Conservation (phyloP, 92 coral and sea anemone genomes). For the Epizoanthus stellaris region DNA sequence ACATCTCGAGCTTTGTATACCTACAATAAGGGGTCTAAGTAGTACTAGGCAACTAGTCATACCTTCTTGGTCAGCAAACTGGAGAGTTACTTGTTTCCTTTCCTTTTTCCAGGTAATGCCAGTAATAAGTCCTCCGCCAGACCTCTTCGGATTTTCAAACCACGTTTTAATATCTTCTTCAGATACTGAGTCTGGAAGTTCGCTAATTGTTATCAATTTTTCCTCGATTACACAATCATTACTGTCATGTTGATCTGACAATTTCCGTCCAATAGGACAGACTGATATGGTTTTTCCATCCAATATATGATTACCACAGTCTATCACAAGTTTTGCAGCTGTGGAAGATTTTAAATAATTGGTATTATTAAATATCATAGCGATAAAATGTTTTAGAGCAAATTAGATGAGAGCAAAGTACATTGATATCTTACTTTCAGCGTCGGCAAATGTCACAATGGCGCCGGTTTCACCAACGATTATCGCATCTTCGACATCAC, state of each 20-base stretch:
- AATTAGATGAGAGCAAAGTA: too few species aligned
- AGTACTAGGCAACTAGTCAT: not conserved
- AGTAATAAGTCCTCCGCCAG: not conserved
- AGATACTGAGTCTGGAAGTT: not conserved
- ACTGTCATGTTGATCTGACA: not conserved
- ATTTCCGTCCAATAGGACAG: not conserved
- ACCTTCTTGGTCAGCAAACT: not conserved
- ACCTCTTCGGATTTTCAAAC: not conserved
- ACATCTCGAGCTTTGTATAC: too few species aligned
- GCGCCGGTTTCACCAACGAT: slow-evolving; percentile 49
- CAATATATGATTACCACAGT: slow-evolving; percentile 3
- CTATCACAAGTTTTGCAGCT: slow-evolving; percentile 16
- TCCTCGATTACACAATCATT: not conserved
- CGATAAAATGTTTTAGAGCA: not conserved
- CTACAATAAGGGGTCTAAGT: too few species aligned
- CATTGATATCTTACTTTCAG: slow-evolving; percentile 33
- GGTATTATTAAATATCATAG: too few species aligned
- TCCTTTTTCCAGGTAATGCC: not conserved
- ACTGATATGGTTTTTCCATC: slow-evolving; percentile 21
- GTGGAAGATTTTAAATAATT: not conserved
- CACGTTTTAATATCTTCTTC: not conserved
- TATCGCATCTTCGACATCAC: slow-evolving; percentile 48
- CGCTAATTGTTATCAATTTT: not conserved
- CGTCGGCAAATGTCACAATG: slow-evolving; percentile 47
- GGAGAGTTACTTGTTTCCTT: not conserved